phyloP scores from a whole-genome alignment of 2,113 vertebrate genomes.

The Heterotilapia buettikoferi region DNA sequence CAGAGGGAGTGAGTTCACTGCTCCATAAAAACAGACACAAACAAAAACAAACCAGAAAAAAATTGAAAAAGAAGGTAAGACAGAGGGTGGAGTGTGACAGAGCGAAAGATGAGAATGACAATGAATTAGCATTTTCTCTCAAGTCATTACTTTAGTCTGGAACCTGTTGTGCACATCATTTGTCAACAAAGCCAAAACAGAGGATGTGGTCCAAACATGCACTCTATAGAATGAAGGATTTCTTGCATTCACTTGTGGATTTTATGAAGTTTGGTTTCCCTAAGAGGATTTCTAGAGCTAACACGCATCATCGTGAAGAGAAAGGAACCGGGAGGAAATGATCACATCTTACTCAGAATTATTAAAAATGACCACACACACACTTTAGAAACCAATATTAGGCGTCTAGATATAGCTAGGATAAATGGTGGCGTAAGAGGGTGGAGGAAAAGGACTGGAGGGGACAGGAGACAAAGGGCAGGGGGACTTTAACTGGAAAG shows the following conservation, averaged over 20 bases:
- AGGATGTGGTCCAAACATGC: background rate
- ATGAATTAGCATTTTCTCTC: conserved; percentile 16
- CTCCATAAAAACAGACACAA: background rate
- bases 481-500: background rate
- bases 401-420: background rate
- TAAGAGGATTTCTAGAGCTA: background rate
- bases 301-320: background rate
- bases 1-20: conserved; percentile 70
- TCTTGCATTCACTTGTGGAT: background rate
- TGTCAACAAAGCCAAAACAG: background rate
- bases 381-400: background rate
- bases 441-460: background rate
- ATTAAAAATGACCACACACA: background rate
- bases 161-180: background rate
- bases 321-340: background rate
- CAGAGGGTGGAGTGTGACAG: background rate
- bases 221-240: background rate
- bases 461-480: background rate
- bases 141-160: conserved; percentile 6
- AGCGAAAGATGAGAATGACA: background rate
- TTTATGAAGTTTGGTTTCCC: background rate
- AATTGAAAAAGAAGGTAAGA: background rate
- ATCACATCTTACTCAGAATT: background rate
- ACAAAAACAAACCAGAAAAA: background rate
- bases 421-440: background rate